These are phyloP conservation scores for Rhaphigaster nebulosa DNA, from an alignment of 2,888 invertebrate genomes.

Conservation along the genomic window DNA sequence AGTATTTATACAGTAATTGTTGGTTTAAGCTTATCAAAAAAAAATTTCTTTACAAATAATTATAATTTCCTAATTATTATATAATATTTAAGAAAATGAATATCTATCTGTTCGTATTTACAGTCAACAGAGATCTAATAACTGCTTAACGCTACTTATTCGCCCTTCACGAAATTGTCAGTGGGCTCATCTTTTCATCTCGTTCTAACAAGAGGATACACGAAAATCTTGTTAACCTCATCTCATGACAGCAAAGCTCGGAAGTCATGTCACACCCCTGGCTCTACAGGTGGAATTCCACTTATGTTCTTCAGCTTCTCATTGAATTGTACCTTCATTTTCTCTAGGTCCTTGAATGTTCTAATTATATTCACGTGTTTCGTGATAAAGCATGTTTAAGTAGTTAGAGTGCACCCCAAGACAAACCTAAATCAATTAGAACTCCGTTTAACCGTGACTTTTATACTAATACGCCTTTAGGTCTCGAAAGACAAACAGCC, in stretches of 20 bases:
- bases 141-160: background rate
- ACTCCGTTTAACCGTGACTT: background rate
- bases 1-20: no score
- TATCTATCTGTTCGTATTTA: no score
- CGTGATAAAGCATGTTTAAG: background rate
- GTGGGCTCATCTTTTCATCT: background rate
- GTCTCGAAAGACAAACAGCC: conserved; percentile 11
- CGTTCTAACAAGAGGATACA: background rate
- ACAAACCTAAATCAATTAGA: background rate
- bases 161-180: background rate
- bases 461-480: background rate
- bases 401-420: background rate
- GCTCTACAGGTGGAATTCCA: conserved; percentile 22
- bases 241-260: background rate
- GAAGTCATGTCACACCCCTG: conserved; percentile 18
- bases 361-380: background rate
- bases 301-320: background rate
- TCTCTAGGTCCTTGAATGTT: background rate
- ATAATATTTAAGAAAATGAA: no score
- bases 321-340: background rate
- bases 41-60: no score
- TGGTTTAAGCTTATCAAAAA: no score
- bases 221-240: conserved; percentile 26
- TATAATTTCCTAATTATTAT: no score
- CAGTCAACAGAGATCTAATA: background rate